phyloP scores from a whole-genome alignment of 2,113 vertebrate genomes.

The Vidua chalybeata region DNA sequence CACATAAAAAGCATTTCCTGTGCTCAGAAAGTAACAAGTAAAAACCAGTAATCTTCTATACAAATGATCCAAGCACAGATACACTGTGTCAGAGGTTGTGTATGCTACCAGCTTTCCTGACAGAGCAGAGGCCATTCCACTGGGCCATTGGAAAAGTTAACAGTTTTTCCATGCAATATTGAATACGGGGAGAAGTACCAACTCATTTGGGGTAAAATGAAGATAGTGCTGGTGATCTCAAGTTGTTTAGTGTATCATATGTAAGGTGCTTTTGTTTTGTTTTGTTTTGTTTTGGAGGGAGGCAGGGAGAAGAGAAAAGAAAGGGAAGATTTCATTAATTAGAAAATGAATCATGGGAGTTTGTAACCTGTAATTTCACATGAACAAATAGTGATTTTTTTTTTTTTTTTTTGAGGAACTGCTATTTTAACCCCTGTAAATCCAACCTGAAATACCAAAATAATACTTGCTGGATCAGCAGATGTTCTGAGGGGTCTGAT shows the following conservation, averaged over 20 bases:
- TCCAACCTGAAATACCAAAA: neutral
- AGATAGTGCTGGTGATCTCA: neutral
- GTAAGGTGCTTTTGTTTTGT: neutral
- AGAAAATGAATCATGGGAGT: neutral
- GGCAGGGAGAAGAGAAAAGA: neutral
- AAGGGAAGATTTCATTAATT: neutral
- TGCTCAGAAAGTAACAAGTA: neutral
- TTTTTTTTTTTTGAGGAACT: neutral
- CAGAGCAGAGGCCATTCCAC: neutral
- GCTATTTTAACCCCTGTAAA: neutral
- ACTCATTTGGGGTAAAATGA: neutral
- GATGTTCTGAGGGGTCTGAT: neutral
- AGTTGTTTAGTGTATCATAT: neutral
- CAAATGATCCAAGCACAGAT: neutral
- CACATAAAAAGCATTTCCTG: neutral
- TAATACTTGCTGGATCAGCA: neutral
- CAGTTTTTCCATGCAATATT: neutral
- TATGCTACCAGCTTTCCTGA: neutral
- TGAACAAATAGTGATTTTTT: neutral
- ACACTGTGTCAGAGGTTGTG: neutral
- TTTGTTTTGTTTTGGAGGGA: neutral
- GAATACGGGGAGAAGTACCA: neutral
- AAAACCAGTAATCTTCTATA: neutral
- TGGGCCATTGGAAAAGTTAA: neutral
- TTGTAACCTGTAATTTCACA: neutral